phyloP scores from a whole-genome alignment of 2,797 vertebrate genomes.

The Iguana delicatissima region DNA sequence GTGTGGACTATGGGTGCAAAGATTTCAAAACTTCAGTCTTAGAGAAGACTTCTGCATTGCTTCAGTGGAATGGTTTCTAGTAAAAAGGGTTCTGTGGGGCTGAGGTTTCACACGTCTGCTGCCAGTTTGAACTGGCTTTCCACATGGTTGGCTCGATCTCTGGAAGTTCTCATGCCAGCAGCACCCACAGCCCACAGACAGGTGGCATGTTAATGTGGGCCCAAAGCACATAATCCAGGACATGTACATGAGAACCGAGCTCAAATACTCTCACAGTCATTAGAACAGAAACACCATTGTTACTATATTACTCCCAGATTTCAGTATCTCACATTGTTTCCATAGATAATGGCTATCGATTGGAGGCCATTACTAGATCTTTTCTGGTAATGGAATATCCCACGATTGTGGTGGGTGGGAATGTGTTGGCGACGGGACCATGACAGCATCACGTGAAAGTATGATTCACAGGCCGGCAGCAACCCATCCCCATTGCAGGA shows the following conservation, averaged over 20 bases:
- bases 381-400: no score
- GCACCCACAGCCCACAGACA: neutral
- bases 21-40: neutral
- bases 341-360: no score
- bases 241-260: neutral
- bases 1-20: neutral
- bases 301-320: neutral
- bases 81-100: neutral
- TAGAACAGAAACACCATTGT: neutral
- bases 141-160: neutral
- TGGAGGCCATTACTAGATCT: no score
- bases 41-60: neutral
- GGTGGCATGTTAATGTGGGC: no score
- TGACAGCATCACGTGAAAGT: no score
- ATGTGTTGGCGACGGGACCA: no score
- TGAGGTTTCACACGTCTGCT: neutral
- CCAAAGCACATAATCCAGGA: neutral
- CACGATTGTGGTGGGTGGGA: no score
- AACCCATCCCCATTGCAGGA: no score
- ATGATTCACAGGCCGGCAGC: no score
- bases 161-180: neutral
- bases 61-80: neutral
- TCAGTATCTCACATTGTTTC: neutral
- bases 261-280: neutral
- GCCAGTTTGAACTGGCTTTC: neutral